These are phyloP conservation scores for Catalaphyllia jardinei DNA, from an alignment of 64 coral and sea anemone species.

Conservation along the genomic window DNA sequence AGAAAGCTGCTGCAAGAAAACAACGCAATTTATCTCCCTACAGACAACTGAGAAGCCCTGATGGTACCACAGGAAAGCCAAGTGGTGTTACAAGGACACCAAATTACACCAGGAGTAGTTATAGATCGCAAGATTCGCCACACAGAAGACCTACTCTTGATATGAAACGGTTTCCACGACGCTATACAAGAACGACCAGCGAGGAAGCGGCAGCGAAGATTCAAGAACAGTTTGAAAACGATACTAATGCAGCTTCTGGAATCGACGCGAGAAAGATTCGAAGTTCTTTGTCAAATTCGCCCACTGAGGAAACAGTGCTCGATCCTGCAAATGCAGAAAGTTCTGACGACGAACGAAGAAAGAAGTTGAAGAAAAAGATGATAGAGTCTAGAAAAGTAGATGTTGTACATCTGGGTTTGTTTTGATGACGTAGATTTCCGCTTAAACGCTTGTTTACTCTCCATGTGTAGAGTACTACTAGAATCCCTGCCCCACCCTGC, in stretches of 20 bases:
- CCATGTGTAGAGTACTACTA: no score
- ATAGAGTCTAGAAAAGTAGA: conserved; percentile 53
- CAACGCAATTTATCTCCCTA: background rate
- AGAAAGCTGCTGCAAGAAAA: conserved; percentile 20
- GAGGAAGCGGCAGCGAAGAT: conserved; percentile 15
- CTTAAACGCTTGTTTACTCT: no score
- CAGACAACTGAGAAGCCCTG: background rate
- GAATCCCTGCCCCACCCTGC: no score
- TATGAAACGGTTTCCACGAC: conserved; percentile 12
- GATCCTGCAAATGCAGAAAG: background rate
- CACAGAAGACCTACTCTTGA: conserved; percentile 11
- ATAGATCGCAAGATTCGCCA: background rate
- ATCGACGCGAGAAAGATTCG: conserved; percentile 28
- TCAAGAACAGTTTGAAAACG: conserved; percentile 35
- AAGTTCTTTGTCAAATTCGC: conserved; percentile 19
- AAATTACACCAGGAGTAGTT: background rate
- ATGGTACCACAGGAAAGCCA: background rate
- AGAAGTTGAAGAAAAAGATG: conserved; percentile 48
- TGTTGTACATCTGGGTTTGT: conserved; percentile 57
- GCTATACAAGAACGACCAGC: background rate
- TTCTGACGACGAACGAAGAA: conserved; percentile 9
- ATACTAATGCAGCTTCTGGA: background rate
- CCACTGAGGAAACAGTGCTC: background rate
- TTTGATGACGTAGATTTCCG: conserved; percentile 4
- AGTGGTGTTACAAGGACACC: background rate